Evolutionary conservation across 2,888 invertebrate genomes (phyloP).

Genomic region (Cosmia trapezina): DNA sequence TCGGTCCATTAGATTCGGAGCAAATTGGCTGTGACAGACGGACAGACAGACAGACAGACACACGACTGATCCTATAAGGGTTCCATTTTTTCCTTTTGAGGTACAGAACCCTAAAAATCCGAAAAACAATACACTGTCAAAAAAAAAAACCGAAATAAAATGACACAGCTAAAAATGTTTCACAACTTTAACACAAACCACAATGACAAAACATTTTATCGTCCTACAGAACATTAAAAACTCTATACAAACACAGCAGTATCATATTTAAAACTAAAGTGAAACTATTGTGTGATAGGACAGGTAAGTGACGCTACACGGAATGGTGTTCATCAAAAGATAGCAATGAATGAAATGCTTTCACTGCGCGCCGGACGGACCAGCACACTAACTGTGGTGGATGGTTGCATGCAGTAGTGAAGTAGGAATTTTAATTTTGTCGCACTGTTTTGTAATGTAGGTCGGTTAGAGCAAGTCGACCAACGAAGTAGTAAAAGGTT

Average conservation of each 20-base stretch:
- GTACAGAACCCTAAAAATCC: too few relatives aligned
- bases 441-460: neutral
- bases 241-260: conserved; percentile 13
- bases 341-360: conserved; percentile 60
- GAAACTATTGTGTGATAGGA: conserved; percentile 57
- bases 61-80: too few relatives aligned
- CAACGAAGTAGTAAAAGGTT: neutral
- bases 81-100: too few relatives aligned
- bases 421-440: conserved; percentile 2
- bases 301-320: conserved; percentile 45
- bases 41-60: too few relatives aligned
- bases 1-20: too few relatives aligned
- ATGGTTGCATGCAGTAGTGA: conserved; percentile 21
- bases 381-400: conserved; percentile 29
- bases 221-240: conserved; percentile 15
- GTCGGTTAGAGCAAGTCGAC: too few relatives aligned
- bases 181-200: neutral
- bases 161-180: too few relatives aligned
- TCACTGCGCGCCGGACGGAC: conserved; percentile 45
- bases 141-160: too few relatives aligned
- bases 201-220: conserved; percentile 4
- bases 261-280: conserved; percentile 47
- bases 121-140: too few relatives aligned
- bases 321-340: conserved; percentile 58
- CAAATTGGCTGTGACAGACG: too few relatives aligned